Percentiles rank a stretch among this genome's conserved stretches.
phyloP scores from a whole-genome alignment of 1,140 invertebrate genomes.

The Bathynomus jamesi region DNA sequence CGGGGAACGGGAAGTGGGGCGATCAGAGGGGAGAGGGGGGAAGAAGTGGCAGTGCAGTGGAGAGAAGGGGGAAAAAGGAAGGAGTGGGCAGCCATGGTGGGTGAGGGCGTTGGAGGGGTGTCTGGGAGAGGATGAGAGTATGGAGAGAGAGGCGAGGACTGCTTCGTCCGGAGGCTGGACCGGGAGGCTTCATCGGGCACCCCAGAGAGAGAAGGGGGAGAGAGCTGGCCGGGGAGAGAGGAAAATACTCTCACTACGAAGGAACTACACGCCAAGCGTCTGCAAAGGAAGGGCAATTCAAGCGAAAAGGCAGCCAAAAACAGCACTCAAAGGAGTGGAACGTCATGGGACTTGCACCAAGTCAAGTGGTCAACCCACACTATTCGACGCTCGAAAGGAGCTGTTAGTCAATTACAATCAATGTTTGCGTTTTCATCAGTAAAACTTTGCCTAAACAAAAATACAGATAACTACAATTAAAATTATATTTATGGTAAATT shows the following conservation, averaged over 20 bases:
- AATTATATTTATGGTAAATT: too few species aligned
- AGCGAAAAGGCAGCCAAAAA: neutral
- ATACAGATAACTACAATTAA: too few species aligned
- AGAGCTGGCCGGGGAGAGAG: conserved; percentile 34
- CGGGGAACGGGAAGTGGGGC: conserved; percentile 39
- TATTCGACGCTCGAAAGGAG: too few species aligned
- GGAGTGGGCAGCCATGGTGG: conserved; percentile 9
- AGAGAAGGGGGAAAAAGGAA: conserved; percentile 22
- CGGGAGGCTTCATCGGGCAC: neutral
- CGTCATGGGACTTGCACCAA: too few species aligned
- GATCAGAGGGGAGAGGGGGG: conserved; percentile 40
- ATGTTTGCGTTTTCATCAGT: too few species aligned
- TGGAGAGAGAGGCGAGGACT: conserved; percentile 24
- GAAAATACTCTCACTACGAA: conserved; percentile 18
- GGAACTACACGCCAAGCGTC: conserved; percentile 32
- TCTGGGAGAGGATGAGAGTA: conserved; percentile 5
- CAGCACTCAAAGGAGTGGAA: too few species aligned
- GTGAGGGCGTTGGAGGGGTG: conserved; percentile 25
- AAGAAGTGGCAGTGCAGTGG: conserved; percentile 36
- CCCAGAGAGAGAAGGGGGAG: conserved; percentile 20
- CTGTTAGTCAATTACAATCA: too few species aligned
- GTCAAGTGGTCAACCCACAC: too few species aligned
- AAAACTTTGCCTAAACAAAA: too few species aligned
- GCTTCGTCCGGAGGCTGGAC: conserved; percentile 21
- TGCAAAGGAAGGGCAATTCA: conserved; percentile 32